phyloP scores from a whole-genome alignment of 2,113 vertebrate species.

The Cavia aperea region DNA sequence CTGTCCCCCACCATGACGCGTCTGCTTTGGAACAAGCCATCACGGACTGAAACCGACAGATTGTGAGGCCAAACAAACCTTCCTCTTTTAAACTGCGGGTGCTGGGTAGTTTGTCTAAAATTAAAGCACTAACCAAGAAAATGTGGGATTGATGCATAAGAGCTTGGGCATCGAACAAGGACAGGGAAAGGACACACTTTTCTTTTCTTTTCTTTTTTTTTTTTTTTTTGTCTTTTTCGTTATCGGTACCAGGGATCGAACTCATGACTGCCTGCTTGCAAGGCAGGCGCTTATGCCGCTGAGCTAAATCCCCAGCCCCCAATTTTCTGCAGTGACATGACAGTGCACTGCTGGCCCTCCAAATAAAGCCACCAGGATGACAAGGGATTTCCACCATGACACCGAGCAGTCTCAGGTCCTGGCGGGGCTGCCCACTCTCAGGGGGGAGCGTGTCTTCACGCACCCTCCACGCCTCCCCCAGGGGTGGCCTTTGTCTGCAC shows the following conservation, averaged over 20 bases:
- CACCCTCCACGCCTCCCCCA: too few relatives aligned
- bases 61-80: neutral
- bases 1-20: neutral
- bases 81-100: neutral
- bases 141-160: neutral
- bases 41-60: neutral
- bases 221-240: too few relatives aligned
- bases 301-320: too few relatives aligned
- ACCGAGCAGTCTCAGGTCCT: neutral
- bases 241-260: too few relatives aligned
- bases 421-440: neutral
- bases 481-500: neutral
- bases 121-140: neutral
- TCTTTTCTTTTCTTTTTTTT: too few relatives aligned
- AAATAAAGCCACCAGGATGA: neutral
- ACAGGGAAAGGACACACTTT: neutral
- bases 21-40: neutral
- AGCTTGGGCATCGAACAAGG: neutral
- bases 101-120: neutral
- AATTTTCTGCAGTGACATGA: neutral
- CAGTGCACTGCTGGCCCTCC: neutral
- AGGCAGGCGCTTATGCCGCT: too few relatives aligned
- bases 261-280: too few relatives aligned
- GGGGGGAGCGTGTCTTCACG: too few relatives aligned
- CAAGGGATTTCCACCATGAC: neutral